phyloP scores from a whole-genome alignment of 1,140 invertebrate genomes.

The Chelonus insularis region DNA sequence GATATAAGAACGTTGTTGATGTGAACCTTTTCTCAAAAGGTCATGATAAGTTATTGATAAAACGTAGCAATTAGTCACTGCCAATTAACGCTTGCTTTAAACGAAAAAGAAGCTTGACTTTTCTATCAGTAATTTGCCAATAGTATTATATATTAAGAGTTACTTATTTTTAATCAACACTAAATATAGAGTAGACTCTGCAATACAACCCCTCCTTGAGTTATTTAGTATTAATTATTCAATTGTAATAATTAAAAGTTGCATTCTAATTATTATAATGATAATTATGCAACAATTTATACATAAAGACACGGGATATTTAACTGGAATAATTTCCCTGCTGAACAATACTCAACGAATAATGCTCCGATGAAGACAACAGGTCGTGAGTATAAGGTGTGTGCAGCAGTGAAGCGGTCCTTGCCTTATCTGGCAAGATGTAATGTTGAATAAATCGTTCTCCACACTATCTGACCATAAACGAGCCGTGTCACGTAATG shows the following conservation, averaged over 20 bases:
- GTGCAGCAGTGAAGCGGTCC: neutral
- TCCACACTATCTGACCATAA: constrained; percentile 14
- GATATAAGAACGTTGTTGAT: constrained; percentile 21
- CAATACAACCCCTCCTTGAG: too few relatives aligned
- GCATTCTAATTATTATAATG: too few relatives aligned
- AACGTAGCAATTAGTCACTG: constrained; percentile 59
- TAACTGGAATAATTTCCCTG: too few relatives aligned
- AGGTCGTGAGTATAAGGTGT: neutral
- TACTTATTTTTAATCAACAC: too few relatives aligned
- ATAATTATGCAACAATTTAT: too few relatives aligned
- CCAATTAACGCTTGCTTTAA: constrained; percentile 60
- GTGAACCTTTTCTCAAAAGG: constrained; percentile 34
- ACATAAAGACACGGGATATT: too few relatives aligned
- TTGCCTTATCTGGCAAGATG: neutral
- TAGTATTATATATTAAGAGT: neutral
- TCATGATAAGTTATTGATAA: constrained; percentile 54
- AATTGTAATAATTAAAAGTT: too few relatives aligned
- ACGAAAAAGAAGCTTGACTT: constrained; percentile 56
- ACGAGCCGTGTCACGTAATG: constrained; percentile 22
- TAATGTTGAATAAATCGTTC: constrained; percentile 11
- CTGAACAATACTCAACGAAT: too few relatives aligned
- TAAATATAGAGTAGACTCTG: neutral
- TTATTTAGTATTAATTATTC: too few relatives aligned
- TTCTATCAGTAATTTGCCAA: constrained; percentile 5
- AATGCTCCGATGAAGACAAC: too few relatives aligned